Percentiles rank a stretch among this genome's conserved stretches.
These are phyloP conservation scores for Lathronympha strigana DNA, from an alignment of 2,888 invertebrate genomes.

Conservation along the genomic window DNA sequence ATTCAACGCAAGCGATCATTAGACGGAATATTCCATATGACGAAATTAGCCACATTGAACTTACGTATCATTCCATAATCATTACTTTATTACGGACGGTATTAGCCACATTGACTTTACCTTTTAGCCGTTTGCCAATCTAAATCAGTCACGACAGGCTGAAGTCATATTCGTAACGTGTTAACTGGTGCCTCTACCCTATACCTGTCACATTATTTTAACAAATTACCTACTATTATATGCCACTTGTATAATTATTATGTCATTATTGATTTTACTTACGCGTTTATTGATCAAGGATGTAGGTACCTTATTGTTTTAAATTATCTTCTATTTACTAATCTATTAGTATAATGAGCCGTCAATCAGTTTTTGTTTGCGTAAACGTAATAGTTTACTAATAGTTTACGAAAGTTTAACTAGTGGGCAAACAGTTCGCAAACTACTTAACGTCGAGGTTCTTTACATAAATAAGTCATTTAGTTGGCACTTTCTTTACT, in stretches of 20 bases:
- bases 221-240: background rate
- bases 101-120: no score
- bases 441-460: slow-evolving; percentile 17
- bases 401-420: slow-evolving; percentile 6
- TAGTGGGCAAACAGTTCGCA: slow-evolving; percentile 21
- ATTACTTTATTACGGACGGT: no score
- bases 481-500: slow-evolving; percentile 22
- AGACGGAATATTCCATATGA: no score
- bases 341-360: slow-evolving; percentile 29
- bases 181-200: no score
- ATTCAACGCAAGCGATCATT: no score
- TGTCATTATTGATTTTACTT: slow-evolving; percentile 6
- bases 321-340: slow-evolving; percentile 21
- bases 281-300: slow-evolving; percentile 14
- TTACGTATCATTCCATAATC: no score
- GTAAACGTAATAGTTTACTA: slow-evolving; percentile 17
- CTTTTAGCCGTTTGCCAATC: no score
- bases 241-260: background rate
- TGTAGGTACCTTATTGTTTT: background rate
- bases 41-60: no score
- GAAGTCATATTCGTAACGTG: no score
- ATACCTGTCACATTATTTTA: no score
- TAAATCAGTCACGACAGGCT: no score
- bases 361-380: slow-evolving; percentile 25
- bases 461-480: slow-evolving; percentile 20